These are phyloP conservation scores for Noctua janthina DNA, from an alignment of 2,888 invertebrate genomes.

Conservation along the genomic window DNA sequence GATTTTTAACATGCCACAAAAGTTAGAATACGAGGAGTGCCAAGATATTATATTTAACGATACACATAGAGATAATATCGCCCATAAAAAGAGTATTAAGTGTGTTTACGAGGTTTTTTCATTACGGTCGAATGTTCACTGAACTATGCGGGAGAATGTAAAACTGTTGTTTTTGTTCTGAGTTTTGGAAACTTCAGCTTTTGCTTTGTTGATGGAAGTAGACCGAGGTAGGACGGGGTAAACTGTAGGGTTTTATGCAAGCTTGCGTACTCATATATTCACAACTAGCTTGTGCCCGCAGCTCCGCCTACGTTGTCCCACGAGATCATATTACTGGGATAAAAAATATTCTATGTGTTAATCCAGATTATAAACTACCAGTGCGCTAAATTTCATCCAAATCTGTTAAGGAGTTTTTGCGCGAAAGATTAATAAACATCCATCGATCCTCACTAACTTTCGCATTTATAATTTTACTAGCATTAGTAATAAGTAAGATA, in stretches of 20 bases:
- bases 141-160: slow-evolving; percentile 52
- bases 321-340: too few species aligned
- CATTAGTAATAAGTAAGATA: too few species aligned
- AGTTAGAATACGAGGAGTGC: slow-evolving; percentile 60
- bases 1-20: slow-evolving; percentile 52
- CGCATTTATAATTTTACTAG: too few species aligned
- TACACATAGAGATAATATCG: slow-evolving; percentile 64
- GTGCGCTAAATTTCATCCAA: too few species aligned
- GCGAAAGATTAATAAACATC: too few species aligned
- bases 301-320: too few species aligned
- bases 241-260: slow-evolving; percentile 6
- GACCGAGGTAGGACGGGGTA: background rate
- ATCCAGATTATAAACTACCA: too few species aligned
- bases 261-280: background rate
- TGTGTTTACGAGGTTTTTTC: slow-evolving; percentile 63
- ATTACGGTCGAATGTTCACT: slow-evolving; percentile 54
- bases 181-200: slow-evolving; percentile 44
- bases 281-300: background rate
- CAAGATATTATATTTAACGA: slow-evolving; percentile 60
- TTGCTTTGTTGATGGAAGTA: slow-evolving; percentile 26
- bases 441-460: too few species aligned
- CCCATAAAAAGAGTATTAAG: slow-evolving; percentile 65
- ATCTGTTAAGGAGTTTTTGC: too few species aligned
- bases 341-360: too few species aligned
- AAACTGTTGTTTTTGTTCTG: slow-evolving; percentile 51